Conservation (phyloP, 1,140 invertebrate species). For the Gonioctena quinquepunctata region DNA sequence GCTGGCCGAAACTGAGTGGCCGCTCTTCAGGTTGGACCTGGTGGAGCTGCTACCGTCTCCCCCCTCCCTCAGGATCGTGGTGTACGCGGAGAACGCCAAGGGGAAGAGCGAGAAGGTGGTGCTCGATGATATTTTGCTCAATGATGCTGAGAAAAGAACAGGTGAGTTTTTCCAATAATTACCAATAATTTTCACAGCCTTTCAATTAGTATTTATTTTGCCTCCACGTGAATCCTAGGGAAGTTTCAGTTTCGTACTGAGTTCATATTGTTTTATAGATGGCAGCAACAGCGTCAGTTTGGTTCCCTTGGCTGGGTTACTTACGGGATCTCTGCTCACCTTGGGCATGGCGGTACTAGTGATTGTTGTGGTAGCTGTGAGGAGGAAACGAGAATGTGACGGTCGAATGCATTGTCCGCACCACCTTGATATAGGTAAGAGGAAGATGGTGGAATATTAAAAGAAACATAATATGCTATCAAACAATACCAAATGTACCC, state of each 20-base stretch:
- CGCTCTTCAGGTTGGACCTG: conserved; percentile 70
- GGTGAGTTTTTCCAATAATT: no score
- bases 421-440: conserved; percentile 35
- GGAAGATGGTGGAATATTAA: not conserved
- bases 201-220: no score
- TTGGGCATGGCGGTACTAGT: conserved; percentile 66
- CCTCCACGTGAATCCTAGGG: no score
- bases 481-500: no score
- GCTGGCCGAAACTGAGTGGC: conserved; percentile 57
- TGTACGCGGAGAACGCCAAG: conserved; percentile 86
- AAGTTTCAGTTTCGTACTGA: no score
- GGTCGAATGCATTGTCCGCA: conserved; percentile 46
- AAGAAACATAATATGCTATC: no score
- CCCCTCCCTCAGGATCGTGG: conserved; percentile 71
- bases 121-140: conserved; percentile 82
- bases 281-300: conserved; percentile 63
- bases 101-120: conserved; percentile 79
- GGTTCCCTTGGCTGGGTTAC: conserved; percentile 63
- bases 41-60: conserved; percentile 47
- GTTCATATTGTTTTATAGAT: conserved; percentile 60
- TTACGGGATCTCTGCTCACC: conserved; percentile 65
- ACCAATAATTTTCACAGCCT: no score
- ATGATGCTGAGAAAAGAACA: conserved; percentile 83
- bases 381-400: conserved; percentile 54
- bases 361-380: conserved; percentile 63